Base-by-base conservation (phyloP, 2,888 invertebrate genomes). In the Melanophora roralis region DNA sequence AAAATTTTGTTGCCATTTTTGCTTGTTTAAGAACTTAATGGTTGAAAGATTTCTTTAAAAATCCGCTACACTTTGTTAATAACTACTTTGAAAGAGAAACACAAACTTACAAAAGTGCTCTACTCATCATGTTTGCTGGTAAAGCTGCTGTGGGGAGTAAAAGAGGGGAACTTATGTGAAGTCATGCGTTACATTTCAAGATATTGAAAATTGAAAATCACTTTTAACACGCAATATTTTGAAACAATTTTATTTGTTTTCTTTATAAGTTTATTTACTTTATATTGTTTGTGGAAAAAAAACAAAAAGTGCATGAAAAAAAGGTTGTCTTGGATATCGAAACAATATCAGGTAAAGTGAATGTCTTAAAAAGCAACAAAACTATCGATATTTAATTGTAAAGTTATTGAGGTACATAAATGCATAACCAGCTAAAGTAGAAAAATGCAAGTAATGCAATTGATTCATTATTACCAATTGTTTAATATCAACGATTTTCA, bases 181-280 rank as follows among this genome's bases (percentile, higher is more conserved):
- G 78, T 78, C 78, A 78, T 78, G 78, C 78, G 78, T 78, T 78
- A 49, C 73, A 73, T 67, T 77, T 71, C 49, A 62, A 73, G 78
- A 74, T 71, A 71, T 79, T 71, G 79, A 75, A 79, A 79, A 74
- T 62, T 75, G 53, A 79, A 80, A 80, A 80, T 80, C 76, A 76
- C 72, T 76, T 75, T 65, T 55, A 80, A 76, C 80, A 80, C 80
- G 80, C 80, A 80, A 80, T 64, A 68, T 55, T 76, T 74, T 51
- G 59, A 49, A 65, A 53, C 69, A 69, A 71, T 51, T 69, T 79
- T 57, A 62, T 59, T 23, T 49, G 5, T 8, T 16, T 34, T 21
- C 14, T 1, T 40, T 7, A 1, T 27, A 5, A 5, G 27, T 27
- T 27, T 6, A 11, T 45, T 36, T 47, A 7, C 12, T 45, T 47